Conservation (phyloP, 2,797 vertebrate genomes). For the Danio tinwini region DNA sequence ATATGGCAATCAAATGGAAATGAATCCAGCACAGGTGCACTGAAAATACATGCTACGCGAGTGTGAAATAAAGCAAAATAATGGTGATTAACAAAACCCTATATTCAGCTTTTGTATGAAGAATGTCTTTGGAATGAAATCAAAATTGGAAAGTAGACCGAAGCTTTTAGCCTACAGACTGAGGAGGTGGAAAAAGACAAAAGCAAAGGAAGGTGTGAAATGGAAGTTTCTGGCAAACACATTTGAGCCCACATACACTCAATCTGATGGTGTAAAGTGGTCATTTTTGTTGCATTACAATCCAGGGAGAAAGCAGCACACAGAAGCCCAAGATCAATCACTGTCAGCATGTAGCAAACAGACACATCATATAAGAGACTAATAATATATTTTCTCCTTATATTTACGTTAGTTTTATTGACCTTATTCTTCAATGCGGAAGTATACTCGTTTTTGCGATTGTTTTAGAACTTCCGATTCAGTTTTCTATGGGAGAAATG, state of each 20-base stretch:
- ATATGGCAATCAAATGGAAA: not conserved
- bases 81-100: not conserved
- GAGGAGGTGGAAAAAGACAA: constrained; percentile 17
- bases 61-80: not conserved
- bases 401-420: not conserved
- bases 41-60: not conserved
- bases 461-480: no score
- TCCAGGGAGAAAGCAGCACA: not conserved
- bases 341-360: constrained; percentile 58
- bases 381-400: not conserved
- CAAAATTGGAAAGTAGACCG: not conserved
- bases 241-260: constrained; percentile 23
- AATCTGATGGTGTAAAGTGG: constrained; percentile 23
- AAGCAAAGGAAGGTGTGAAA: constrained; percentile 13
- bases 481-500: no score
- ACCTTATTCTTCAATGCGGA: no score
- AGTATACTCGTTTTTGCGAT: no score
- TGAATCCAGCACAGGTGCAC: not conserved
- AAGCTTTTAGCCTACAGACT: constrained; percentile 20
- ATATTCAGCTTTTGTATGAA: not conserved
- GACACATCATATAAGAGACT: not conserved
- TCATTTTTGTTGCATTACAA: constrained; percentile 15
- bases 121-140: not conserved
- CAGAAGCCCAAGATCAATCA: constrained; percentile 23
- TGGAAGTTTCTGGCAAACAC: constrained; percentile 33